Base-by-base conservation (phyloP, 2,888 invertebrate species). In the Villa cingulata region DNA sequence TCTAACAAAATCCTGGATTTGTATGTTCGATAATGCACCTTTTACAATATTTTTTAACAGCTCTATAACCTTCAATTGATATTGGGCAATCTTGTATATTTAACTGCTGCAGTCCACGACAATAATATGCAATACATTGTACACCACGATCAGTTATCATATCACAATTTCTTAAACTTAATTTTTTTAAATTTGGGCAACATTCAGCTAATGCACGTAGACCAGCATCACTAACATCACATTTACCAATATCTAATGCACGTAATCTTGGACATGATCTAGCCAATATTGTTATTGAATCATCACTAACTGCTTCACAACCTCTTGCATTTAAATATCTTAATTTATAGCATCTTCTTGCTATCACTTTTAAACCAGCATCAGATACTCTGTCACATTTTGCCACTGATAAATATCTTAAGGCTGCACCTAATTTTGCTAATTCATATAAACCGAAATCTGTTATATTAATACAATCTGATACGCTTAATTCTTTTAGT, bases 51-150 rank as follows among this genome's bases (percentile, higher is more conserved):
- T 86, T 87, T 67, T 91, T 91, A 39, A 94, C 89, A 6, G 90
- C 89, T 57, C 88, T 72, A 64, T 92, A 92, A 1, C 91, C 91
- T 57, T 91, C 81, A 40, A 88, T 71, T 5, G 91, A 87, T 56
- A 94, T 84, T 50, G 88, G 86, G 52, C 92, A 92, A 66, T 92
- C 92, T 61, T 92, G 91, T 53, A 94, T 91, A 64, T 92, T 92
- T 12, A 94, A 74, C 62, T 92, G 92, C 48, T 89, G 88, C 37
- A 94, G 72, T 0, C 89, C 89, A 38, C 89, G 75, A 60, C 91
- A 91, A 64, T 88, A 88, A 64, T 90, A 89, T 0, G 92, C 90
- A 10, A 94, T 78, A 45, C 84, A 82, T 65, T 89, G 87, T 34
- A 88, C 77, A 0, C 94, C 94, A 46, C 84, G 77, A 65, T 94